Evolutionary conservation across 2,888 invertebrate species (phyloP).

Genomic region (Ectemnius continuus): DNA sequence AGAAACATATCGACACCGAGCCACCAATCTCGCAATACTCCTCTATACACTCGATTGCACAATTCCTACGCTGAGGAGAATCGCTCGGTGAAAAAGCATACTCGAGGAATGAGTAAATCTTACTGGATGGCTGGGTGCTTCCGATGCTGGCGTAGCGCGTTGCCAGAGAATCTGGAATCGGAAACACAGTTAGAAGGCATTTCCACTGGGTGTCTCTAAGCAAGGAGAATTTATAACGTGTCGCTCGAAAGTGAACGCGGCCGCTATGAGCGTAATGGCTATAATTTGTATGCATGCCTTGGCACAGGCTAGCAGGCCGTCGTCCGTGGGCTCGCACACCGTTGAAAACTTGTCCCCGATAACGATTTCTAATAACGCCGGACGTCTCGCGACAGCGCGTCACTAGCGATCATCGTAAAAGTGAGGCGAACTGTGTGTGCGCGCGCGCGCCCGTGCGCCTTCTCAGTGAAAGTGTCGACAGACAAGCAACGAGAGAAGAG

Average conservation of each 20-base stretch:
- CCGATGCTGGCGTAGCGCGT: not conserved
- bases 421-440: slow-evolving; percentile 16
- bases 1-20: slow-evolving; percentile 15
- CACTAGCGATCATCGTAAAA: slow-evolving; percentile 43
- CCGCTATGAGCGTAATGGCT: slow-evolving; percentile 51
- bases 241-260: slow-evolving; percentile 47
- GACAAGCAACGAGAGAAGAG: slow-evolving; percentile 15
- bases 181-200: slow-evolving; percentile 26
- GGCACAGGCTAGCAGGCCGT: slow-evolving; percentile 54
- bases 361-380: slow-evolving; percentile 63
- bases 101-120: slow-evolving; percentile 11
- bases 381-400: slow-evolving; percentile 46
- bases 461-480: slow-evolving; percentile 46
- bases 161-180: slow-evolving; percentile 33
- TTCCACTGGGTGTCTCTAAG: slow-evolving; percentile 44
- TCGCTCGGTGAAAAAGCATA: no score
- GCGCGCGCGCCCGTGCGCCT: slow-evolving; percentile 15
- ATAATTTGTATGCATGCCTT: slow-evolving; percentile 61
- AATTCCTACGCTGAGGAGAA: no score
- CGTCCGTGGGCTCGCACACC: slow-evolving; percentile 40
- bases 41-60: slow-evolving; percentile 5
- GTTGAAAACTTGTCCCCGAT: slow-evolving; percentile 60
- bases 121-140: slow-evolving; percentile 13
- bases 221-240: slow-evolving; percentile 53
- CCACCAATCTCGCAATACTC: slow-evolving; percentile 8